Percentiles rank a stretch among this genome's conserved stretches.
Evolutionary conservation across 2,797 vertebrate genomes (phyloP).

Genomic region (Rhinogobio ventralis): DNA sequence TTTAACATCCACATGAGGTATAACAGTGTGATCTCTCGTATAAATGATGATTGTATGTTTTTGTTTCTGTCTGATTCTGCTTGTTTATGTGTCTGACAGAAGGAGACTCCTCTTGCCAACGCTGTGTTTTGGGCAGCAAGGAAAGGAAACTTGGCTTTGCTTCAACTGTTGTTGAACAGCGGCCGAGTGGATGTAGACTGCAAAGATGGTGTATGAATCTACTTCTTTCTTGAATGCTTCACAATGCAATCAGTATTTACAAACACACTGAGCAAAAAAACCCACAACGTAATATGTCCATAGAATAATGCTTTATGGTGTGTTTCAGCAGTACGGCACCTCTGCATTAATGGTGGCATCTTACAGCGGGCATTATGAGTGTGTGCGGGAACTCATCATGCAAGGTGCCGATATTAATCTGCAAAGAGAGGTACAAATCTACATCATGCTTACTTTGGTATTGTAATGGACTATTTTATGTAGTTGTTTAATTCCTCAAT

Average conservation of each 20-base stretch:
- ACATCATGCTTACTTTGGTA: neutral
- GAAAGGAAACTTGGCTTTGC: conserved; percentile 93
- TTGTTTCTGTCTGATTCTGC: neutral
- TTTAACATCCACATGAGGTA: neutral
- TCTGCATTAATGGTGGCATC: conserved; percentile 96
- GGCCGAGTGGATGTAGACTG: conserved; percentile 96
- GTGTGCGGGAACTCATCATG: conserved; percentile 90
- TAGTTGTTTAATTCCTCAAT: neutral
- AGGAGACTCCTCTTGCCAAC: conserved; percentile 96
- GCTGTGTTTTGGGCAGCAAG: conserved; percentile 96
- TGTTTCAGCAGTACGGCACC: conserved; percentile 84
- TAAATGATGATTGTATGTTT: neutral
- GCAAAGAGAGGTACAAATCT: conserved; percentile 89
- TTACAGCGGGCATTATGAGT: conserved; percentile 88
- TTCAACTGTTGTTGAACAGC: conserved; percentile 95
- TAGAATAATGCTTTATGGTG: conserved; percentile 26
- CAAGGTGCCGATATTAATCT: conserved; percentile 97
- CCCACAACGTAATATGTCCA: too few relatives aligned
- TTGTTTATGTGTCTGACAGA: conserved; percentile 80
- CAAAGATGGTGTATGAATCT: conserved; percentile 91
- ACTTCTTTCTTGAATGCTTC: neutral
- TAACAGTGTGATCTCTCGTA: neutral
- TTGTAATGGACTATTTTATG: neutral
- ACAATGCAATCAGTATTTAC: conserved; percentile 68
- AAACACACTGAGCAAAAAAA: too few relatives aligned